Conservation (phyloP, 2,888 invertebrate genomes). For the Drosophila setosimentum region DNA sequence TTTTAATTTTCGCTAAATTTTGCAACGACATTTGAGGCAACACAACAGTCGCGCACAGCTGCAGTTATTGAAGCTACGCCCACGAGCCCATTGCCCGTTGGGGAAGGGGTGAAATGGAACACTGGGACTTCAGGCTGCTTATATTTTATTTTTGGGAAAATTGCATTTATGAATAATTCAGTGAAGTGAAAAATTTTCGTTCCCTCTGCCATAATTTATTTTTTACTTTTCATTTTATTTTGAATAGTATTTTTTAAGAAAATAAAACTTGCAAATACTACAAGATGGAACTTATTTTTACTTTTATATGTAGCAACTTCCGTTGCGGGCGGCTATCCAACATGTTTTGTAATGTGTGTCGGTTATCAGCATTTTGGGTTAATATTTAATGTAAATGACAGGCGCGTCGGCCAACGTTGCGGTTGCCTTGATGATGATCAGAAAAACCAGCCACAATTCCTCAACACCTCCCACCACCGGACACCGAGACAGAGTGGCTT, state of each 20-base stretch:
- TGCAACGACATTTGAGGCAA: slow-evolving; percentile 62
- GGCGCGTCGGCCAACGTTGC: slow-evolving; percentile 46
- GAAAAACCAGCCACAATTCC: slow-evolving; percentile 1
- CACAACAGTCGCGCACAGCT: slow-evolving; percentile 49
- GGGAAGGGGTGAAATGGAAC: not conserved
- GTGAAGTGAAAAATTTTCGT: slow-evolving; percentile 74
- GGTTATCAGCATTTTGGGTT: slow-evolving; percentile 76
- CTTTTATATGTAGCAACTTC: slow-evolving; percentile 48
- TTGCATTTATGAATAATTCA: slow-evolving; percentile 83
- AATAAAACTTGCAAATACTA: slow-evolving; percentile 19
- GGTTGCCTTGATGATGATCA: slow-evolving; percentile 62
- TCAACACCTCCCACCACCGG: slow-evolving; percentile 1
- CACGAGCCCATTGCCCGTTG: slow-evolving; percentile 24
- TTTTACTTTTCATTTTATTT: slow-evolving; percentile 20
- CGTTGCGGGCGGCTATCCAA: slow-evolving; percentile 34
- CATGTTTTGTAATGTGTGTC: slow-evolving; percentile 62
- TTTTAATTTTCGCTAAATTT: slow-evolving; percentile 73
- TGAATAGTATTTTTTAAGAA: slow-evolving; percentile 32
- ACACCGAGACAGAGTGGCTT: slow-evolving; percentile 24
- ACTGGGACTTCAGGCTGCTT: slow-evolving; percentile 50
- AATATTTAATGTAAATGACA: slow-evolving; percentile 81
- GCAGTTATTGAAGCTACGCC: slow-evolving; percentile 47
- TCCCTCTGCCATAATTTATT: slow-evolving; percentile 35
- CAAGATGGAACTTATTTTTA: slow-evolving; percentile 58
- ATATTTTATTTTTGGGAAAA: slow-evolving; percentile 79